Percentiles rank a stretch among this genome's conserved stretches.
phyloP scores from a whole-genome alignment of 2,888 invertebrate genomes.

The Ligdia adustata region DNA sequence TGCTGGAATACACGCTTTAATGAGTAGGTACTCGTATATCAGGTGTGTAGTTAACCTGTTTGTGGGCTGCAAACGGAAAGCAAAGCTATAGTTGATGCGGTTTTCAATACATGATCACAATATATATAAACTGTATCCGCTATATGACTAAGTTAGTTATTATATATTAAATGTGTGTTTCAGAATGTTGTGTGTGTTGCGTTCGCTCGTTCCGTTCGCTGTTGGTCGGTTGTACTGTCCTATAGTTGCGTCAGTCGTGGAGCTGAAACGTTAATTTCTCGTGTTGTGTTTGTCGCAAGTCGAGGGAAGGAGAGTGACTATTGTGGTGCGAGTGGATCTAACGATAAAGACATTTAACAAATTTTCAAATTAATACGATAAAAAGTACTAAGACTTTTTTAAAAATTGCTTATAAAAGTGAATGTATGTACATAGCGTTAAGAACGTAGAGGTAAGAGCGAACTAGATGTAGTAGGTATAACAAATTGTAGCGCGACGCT shows the following conservation, averaged over 20 bases:
- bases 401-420: conserved; percentile 76
- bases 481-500: conserved; percentile 74
- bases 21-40: no score
- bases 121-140: no score
- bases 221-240: conserved; percentile 66
- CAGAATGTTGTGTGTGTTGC: conserved; percentile 11
- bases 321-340: conserved; percentile 78
- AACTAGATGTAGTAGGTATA: conserved; percentile 83
- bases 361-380: conserved; percentile 81
- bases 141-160: no score
- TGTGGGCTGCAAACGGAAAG: no score
- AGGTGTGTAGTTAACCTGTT: no score
- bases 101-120: no score
- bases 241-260: conserved; percentile 70
- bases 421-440: conserved; percentile 80
- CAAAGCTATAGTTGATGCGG: no score
- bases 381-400: conserved; percentile 82
- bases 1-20: no score
- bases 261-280: conserved; percentile 68
- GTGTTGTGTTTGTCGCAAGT: conserved; percentile 71
- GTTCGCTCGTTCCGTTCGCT: conserved; percentile 53
- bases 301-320: conserved; percentile 51
- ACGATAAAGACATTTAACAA: conserved; percentile 82
- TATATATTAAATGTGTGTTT: no score
- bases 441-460: conserved; percentile 76